phyloP scores from a whole-genome alignment of 2,888 invertebrate genomes.

The Andrena bicolor region DNA sequence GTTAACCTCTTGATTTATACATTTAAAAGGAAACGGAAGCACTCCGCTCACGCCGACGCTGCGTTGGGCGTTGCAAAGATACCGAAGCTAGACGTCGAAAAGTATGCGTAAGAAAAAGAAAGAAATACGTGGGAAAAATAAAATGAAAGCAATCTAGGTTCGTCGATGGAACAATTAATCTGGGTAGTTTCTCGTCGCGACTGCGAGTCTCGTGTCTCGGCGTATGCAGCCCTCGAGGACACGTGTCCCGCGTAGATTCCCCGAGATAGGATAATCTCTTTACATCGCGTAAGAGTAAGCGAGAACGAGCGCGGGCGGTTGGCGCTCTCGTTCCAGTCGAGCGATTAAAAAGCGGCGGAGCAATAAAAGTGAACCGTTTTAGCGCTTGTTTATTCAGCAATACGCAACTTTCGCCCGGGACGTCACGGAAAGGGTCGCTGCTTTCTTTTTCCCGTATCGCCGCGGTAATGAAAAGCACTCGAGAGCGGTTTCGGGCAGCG shows the following conservation, averaged over 20 bases:
- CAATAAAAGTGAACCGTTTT: constrained; percentile 30
- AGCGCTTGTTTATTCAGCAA: constrained; percentile 21
- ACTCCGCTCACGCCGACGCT: not conserved
- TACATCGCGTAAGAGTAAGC: not conserved
- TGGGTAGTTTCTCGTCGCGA: too few species aligned
- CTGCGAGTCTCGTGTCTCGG: not conserved
- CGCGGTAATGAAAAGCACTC: not conserved
- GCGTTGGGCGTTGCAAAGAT: too few species aligned
- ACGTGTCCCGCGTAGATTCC: too few species aligned
- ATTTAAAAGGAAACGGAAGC: not conserved
- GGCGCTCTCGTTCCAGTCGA: constrained; percentile 34
- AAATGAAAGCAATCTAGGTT: too few species aligned
- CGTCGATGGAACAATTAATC: too few species aligned
- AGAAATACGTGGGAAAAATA: not conserved
- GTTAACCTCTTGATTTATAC: not conserved
- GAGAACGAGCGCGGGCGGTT: not conserved
- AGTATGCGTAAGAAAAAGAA: not conserved
- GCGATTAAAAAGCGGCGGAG: constrained; percentile 6
- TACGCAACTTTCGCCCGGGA: constrained; percentile 60
- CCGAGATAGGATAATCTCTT: not conserved
- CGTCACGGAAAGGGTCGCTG: constrained; percentile 43
- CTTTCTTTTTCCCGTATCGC: constrained; percentile 41
- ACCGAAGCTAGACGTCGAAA: too few species aligned
- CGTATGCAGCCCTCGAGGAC: too few species aligned
- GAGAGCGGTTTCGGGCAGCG: not conserved